Base-by-base conservation (phyloP, 30 jellyfish, hydroid and myxozoan species). In the Hydra vulgaris region DNA sequence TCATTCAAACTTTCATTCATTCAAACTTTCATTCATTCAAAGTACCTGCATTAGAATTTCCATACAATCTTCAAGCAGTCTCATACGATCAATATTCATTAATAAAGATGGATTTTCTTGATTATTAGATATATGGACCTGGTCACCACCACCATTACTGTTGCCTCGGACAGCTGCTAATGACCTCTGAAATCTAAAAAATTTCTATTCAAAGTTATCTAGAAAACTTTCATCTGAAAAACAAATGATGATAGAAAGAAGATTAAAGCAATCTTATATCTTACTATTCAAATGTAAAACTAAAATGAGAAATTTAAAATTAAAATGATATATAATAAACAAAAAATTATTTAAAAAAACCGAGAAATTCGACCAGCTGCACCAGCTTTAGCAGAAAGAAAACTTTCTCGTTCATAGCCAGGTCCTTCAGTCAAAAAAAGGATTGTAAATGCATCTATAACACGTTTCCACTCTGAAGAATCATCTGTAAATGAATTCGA, bases 291-390 rank as follows among this genome's bases (percentile, higher is more conserved):
- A n/a, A n/a, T n/a, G n/a, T n/a, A n/a, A n/a, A n/a, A n/a, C n/a
- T n/a, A n/a, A n/a, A n/a, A n/a, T n/a, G n/a, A n/a, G n/a, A n/a
- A n/a, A n/a, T n/a, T n/a, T n/a, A n/a, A n/a, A n/a, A n/a, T n/a
- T n/a, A n/a, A n/a, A n/a, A n/a, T n/a, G n/a, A n/a, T n/a, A n/a
- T n/a, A n/a, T 12, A 5, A 40, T 40, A 5, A 40, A 40, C 5
- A 40, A 40, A 40, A 40, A 40, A 40, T 5, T 5, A 5, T 7
- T 18, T 4, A 21, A 12, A 21, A 23, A 12, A 55, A 90, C 97
- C 97, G 76, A 18, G 97, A 79, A 5, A 85, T 86, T 72, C 97
- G 66, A 18, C 97, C 97, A n/a, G 97, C 84, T 18, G 97, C 89
- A 26, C 97, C 97, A 74, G 97, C 95, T 55, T 90, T 85, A 72